phyloP scores from a whole-genome alignment of 2,888 invertebrate species.

The Nomada fucata region DNA sequence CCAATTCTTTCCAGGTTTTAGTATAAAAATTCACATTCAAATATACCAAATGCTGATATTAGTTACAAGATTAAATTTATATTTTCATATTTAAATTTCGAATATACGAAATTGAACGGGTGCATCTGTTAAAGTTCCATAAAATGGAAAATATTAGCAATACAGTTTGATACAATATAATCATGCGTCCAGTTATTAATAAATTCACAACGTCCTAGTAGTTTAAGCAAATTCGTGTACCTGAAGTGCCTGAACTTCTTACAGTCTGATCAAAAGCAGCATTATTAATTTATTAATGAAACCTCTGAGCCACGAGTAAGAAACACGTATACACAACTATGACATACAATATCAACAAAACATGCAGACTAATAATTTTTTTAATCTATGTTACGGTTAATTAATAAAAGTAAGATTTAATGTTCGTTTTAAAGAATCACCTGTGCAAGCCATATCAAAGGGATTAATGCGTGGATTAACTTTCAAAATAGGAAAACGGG shows the following conservation, averaged over 20 bases:
- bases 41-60: too few relatives aligned
- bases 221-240: neutral
- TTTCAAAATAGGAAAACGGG: slow-evolving; percentile 25
- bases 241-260: slow-evolving; percentile 17
- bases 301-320: neutral
- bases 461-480: slow-evolving; percentile 24
- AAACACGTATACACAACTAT: neutral
- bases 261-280: neutral
- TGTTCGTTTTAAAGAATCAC: slow-evolving; percentile 32
- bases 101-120: too few relatives aligned
- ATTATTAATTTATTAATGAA: slow-evolving; percentile 4
- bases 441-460: slow-evolving; percentile 35
- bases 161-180: too few relatives aligned
- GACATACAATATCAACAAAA: slow-evolving; percentile 15
- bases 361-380: slow-evolving; percentile 38
- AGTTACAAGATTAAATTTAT: too few relatives aligned
- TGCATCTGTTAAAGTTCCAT: too few relatives aligned
- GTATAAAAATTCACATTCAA: too few relatives aligned
- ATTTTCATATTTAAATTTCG: too few relatives aligned
- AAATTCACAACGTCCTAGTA: too few relatives aligned
- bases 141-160: too few relatives aligned
- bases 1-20: too few relatives aligned
- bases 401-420: slow-evolving; percentile 16
- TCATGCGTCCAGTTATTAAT: too few relatives aligned
- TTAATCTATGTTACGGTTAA: neutral